Conservation (phyloP, 2,113 vertebrate species). For the Toxostoma redivivum region DNA sequence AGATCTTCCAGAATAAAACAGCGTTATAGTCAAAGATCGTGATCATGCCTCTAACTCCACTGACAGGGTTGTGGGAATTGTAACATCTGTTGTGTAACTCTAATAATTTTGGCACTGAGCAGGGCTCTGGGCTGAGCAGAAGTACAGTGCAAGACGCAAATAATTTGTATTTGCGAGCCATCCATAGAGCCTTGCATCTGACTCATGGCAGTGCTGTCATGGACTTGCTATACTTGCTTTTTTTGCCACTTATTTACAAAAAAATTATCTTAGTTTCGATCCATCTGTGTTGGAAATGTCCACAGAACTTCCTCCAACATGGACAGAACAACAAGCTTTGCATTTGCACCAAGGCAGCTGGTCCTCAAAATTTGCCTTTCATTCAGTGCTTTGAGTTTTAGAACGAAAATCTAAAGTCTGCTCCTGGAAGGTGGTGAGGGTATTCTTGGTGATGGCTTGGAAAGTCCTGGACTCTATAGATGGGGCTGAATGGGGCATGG, state of each 20-base stretch:
- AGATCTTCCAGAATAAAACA: not conserved
- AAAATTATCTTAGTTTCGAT: not conserved
- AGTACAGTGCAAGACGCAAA: not conserved
- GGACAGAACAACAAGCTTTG: not conserved
- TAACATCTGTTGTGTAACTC: not conserved
- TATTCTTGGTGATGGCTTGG: not conserved
- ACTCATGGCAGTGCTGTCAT: not conserved
- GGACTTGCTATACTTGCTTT: not conserved
- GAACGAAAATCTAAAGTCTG: not conserved
- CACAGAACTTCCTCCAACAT: not conserved
- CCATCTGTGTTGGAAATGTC: not conserved
- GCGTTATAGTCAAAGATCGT: not conserved
- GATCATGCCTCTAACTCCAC: not conserved
- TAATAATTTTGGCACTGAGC: not conserved
- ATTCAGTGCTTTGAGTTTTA: not conserved
- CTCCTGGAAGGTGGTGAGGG: not conserved
- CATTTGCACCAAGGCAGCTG: slow-evolving; percentile 11
- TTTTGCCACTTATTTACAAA: not conserved
- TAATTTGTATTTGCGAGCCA: not conserved
- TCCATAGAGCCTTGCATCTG: not conserved
- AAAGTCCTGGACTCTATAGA: not conserved
- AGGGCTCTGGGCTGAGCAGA: not conserved
- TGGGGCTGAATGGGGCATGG: not conserved
- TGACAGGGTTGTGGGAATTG: not conserved
- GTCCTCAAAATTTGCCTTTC: not conserved